Evolutionary conservation across 2,797 vertebrate genomes (phyloP).

Genomic region (Gallirallus australis): DNA sequence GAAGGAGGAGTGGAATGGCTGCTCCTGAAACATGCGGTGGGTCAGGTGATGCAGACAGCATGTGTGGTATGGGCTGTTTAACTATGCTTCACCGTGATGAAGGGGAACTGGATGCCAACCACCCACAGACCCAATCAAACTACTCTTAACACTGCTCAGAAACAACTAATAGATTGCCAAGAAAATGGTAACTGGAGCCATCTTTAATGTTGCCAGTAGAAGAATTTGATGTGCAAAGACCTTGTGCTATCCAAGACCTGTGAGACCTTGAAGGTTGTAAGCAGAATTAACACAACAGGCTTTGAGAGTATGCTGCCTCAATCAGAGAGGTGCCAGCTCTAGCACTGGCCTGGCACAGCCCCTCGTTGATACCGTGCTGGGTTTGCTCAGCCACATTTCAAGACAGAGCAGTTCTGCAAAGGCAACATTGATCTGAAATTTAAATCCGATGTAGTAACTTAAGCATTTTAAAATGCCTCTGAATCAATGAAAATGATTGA

Average conservation of each 20-base stretch:
- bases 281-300: background rate
- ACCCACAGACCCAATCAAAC: background rate
- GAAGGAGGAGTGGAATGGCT: background rate
- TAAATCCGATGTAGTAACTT: slow-evolving; percentile 66
- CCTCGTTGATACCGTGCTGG: fast-evolving
- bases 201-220: slow-evolving; percentile 1
- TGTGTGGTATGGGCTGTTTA: background rate
- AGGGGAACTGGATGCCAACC: background rate
- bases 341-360: background rate
- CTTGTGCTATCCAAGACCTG: background rate
- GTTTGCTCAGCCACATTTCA: background rate
- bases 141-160: background rate
- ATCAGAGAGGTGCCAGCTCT: background rate
- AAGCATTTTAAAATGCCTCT: slow-evolving; percentile 67
- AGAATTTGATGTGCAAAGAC: slow-evolving; percentile 19
- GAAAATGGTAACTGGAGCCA: background rate
- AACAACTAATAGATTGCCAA: background rate
- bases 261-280: background rate
- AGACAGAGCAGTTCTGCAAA: slow-evolving; percentile 58
- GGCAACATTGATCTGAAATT: slow-evolving; percentile 66
- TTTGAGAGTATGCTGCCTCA: background rate
- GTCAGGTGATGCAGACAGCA: background rate
- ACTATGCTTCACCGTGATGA: background rate
- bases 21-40: background rate
- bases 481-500: slow-evolving; percentile 74